A percentile compares a stretch with the other conserved stretches of the same genome.
phyloP scores from a whole-genome alignment of 2,888 invertebrate species.

The Noctua fimbriata region DNA sequence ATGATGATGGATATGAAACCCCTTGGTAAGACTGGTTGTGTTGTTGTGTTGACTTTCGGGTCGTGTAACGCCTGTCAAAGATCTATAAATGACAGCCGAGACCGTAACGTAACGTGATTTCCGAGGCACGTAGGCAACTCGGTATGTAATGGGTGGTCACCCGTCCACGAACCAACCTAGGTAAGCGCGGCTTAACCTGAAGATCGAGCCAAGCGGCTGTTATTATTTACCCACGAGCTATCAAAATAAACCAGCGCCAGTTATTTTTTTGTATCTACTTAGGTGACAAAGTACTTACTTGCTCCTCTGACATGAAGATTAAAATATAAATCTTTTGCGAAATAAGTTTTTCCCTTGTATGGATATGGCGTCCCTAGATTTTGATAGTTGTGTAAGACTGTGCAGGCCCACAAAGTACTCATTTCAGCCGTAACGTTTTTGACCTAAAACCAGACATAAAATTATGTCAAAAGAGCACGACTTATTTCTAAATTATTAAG shows the following conservation, averaged over 20 bases:
- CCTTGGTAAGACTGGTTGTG: too few species aligned
- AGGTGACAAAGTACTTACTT: slow-evolving; percentile 15
- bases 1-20: too few species aligned
- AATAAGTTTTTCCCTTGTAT: accelerated
- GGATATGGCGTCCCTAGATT: accelerated
- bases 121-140: too few species aligned
- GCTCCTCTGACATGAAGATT: slow-evolving; percentile 15
- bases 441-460: slow-evolving; percentile 15
- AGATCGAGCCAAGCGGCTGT: too few species aligned
- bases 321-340: background rate
- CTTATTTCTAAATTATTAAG: background rate
- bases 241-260: background rate
- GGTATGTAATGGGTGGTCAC: too few species aligned
- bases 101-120: too few species aligned
- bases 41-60: too few species aligned
- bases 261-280: background rate
- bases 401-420: slow-evolving; percentile 16
- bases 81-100: too few species aligned
- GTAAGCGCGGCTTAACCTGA: too few species aligned
- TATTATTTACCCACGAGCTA: too few species aligned
- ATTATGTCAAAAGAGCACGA: background rate
- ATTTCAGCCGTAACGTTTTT: slow-evolving; percentile 1
- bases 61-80: too few species aligned
- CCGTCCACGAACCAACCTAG: too few species aligned
- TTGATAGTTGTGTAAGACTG: background rate